phyloP scores from a whole-genome alignment of 2,888 invertebrate genomes.

The Sinotaia quadrata region DNA sequence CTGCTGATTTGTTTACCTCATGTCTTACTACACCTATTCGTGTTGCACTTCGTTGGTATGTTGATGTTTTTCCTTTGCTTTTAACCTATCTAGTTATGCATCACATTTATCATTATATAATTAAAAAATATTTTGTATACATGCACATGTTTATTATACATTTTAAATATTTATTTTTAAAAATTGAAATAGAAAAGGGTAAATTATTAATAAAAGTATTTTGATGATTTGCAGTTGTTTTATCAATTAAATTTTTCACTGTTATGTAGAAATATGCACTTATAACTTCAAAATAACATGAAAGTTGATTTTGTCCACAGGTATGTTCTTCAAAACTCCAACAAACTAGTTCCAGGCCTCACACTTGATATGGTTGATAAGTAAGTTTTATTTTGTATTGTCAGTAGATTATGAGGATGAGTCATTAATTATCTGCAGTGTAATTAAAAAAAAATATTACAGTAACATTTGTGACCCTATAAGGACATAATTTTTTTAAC shows the following conservation, averaged over 20 bases:
- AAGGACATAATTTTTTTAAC: too few species aligned
- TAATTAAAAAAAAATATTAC: too few species aligned
- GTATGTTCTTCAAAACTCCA: constrained; percentile 89
- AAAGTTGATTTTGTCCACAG: too few species aligned
- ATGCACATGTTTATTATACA: too few species aligned
- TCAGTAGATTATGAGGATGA: neutral
- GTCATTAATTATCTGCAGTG: too few species aligned
- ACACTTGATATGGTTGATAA: constrained; percentile 91
- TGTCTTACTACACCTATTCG: constrained; percentile 99
- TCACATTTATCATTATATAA: neutral
- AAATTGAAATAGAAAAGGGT: too few species aligned
- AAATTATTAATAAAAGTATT: too few species aligned
- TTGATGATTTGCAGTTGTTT: too few species aligned
- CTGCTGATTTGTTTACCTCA: constrained; percentile 96
- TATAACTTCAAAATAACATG: too few species aligned
- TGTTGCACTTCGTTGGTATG: constrained; percentile 90
- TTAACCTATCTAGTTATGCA: neutral
- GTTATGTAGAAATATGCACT: too few species aligned
- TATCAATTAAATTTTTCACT: too few species aligned
- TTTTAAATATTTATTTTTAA: neutral
- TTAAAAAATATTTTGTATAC: neutral
- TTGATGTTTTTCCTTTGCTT: neutral
- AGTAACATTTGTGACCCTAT: too few species aligned
- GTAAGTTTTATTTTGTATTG: constrained; percentile 74
- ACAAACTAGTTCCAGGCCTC: constrained; percentile 85